Evolutionary conservation across 2,888 invertebrate species (phyloP), one percentile per base, ranked within the genome.

Genomic region (Epinotia bilunana): DNA sequence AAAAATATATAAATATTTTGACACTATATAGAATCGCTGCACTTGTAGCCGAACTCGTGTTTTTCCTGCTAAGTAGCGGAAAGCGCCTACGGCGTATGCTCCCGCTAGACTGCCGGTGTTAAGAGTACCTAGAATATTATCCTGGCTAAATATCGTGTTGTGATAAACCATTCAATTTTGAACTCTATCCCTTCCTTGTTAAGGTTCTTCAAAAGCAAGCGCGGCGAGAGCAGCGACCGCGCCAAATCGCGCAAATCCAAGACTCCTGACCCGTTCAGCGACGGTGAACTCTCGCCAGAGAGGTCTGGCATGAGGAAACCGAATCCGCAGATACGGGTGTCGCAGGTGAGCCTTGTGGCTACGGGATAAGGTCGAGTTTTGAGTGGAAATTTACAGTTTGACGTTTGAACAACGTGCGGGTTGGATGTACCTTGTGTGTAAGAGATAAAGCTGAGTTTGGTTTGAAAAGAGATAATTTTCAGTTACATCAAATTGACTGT

Each of bases 141-240:
- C 33, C 7, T 33, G 39, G 39, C 39, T 9, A 33, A 33, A 33
- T 9, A 9, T 9, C 9, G 9, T 39, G 39, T 39, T 39, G 39
- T 2, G 39, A 39, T 39, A 1, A 39, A 9, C 39, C 20, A 20
- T 20, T 11, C 18, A 6, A 33, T 61, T 33, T n/a, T 64, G 3
- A 64, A 49, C 46, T 28, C 63, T 63, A 43, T 23, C 63, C n/a
- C 3, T 77, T 65, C 13, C 5, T 83, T 18, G 7, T 20, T 62
- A 62, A 96, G 98, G 89, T 98, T 98, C 91, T 98, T 98, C 90
- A 96, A 97, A 43, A 96, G 97, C 83, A 98, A 98, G 87, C 95
- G 97, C 58, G 96, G 96, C 23, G 95, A 96, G 83, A 96, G 96
- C 79, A 95, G 95, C 20, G 96, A 97, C 60, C 94, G 96, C 11